A percentile compares a stretch with the other conserved stretches of the same genome.
Conservation (phyloP, 2,888 invertebrate genomes). For the Plutella xylostella region DNA sequence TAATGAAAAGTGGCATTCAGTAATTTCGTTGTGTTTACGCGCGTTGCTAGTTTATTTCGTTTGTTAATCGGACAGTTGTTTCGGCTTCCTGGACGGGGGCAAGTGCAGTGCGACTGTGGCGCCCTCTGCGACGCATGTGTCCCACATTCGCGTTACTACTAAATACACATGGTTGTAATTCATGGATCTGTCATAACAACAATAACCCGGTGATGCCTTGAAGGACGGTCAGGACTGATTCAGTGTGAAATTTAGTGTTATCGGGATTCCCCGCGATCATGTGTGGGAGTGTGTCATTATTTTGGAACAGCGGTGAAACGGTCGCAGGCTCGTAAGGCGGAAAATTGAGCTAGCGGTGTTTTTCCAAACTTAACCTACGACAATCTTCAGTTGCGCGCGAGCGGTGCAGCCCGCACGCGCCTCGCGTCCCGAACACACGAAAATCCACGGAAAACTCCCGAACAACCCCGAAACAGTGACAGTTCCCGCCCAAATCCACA, state of each 20-base stretch:
- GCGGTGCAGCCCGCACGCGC: slow-evolving; percentile 48
- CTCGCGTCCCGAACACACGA: slow-evolving; percentile 35
- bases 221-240: slow-evolving; percentile 16
- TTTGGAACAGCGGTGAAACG: slow-evolving; percentile 41
- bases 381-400: slow-evolving; percentile 66
- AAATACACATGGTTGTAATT: slow-evolving; percentile 37
- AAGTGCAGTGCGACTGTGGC: slow-evolving; percentile 28
- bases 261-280: too few species aligned
- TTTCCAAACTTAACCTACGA: slow-evolving; percentile 64
- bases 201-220: slow-evolving; percentile 23
- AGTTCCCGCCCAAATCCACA: slow-evolving; percentile 39
- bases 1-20: slow-evolving; percentile 68
- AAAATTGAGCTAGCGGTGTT: slow-evolving; percentile 61
- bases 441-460: slow-evolving; percentile 44
- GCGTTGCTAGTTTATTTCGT: slow-evolving; percentile 64
- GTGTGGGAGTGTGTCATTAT: slow-evolving; percentile 20
- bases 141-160: slow-evolving; percentile 25
- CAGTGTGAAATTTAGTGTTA: background rate
- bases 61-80: slow-evolving; percentile 27
- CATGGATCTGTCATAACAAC: slow-evolving; percentile 58
- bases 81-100: background rate
- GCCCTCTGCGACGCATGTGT: slow-evolving; percentile 38
- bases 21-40: slow-evolving; percentile 68
- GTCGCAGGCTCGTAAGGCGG: slow-evolving; percentile 40
- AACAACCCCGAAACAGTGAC: slow-evolving; percentile 36